Evolutionary conservation across 2,797 vertebrate species (phyloP), one percentile per base, ranked within the genome.

Genomic region (Centroberyx gerrardi): DNA sequence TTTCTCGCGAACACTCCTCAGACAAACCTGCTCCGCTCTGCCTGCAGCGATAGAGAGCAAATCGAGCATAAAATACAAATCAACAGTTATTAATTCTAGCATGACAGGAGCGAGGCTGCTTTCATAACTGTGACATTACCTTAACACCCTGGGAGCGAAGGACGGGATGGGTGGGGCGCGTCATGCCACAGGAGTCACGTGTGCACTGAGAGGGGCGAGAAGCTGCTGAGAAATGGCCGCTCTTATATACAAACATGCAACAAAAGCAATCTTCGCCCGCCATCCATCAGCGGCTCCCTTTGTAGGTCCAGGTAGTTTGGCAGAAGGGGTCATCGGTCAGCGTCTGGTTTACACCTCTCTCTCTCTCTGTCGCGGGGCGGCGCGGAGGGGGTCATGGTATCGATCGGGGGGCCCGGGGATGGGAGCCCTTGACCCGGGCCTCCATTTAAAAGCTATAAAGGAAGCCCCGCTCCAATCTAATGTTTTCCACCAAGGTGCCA

Each of bases 371-470:
- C 85, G 54, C 72, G 68, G 77, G 62, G 76, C 52, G 44, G 67
- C 66, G 74, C 60, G 75, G 22, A 42, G 40, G 40, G 66, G 88
- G 90, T 88, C 91, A 86, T 51, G 64, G 90, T 94, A 95, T 96
- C 93, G 95, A 97, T 95, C 92, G 61, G 77, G 80, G 81, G 83
- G 22, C 22, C 22, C 68, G 87, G 40, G 40, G 90, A 94, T 90
- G 91, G 93, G 80, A 92, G 93, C 91, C 92, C 90, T 94, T 96
- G 95, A 96, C 96, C 95, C 86, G 83, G 56, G 80, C 90, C 90
- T 95, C 90, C 84, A 91, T 95, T 95, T 96, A 94, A 95, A 95
- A 95, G 94, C 94, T 93, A 79, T 90, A 94, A 92, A 96, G 95
- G 95, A 96, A 96, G 94, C 94, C 91, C 77, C 82, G 93, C 94